Percentiles rank a stretch among this genome's conserved stretches.
phyloP scores from a whole-genome alignment of 1,140 invertebrate genomes.

The Drosophila erecta region DNA sequence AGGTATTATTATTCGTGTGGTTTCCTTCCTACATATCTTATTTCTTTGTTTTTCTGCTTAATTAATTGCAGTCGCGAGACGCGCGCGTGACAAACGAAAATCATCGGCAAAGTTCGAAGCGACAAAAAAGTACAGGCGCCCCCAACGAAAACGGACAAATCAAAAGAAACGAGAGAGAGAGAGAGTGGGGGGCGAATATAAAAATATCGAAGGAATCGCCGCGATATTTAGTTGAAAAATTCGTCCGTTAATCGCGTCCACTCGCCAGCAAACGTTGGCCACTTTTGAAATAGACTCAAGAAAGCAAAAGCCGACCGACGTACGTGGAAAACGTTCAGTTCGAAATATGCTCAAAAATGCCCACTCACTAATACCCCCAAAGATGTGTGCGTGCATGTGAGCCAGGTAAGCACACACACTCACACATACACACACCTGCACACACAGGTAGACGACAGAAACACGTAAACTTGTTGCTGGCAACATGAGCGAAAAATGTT shows the following conservation, averaged over 20 bases:
- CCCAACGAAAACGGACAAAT: conserved; percentile 47
- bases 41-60: conserved; percentile 15
- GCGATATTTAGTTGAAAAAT: conserved; percentile 24
- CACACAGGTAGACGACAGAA: conserved; percentile 61
- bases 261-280: conserved; percentile 77
- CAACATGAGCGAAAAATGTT: conserved; percentile 82
- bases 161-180: conserved; percentile 31
- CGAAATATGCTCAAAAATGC: conserved; percentile 72
- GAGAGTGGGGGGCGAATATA: conserved; percentile 11
- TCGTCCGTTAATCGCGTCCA: conserved; percentile 83
- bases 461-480: conserved; percentile 75
- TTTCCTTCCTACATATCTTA: conserved; percentile 1
- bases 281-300: conserved; percentile 83
- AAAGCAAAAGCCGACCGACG: conserved; percentile 77
- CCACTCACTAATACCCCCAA: conserved; percentile 29
- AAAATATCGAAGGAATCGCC: conserved; percentile 26
- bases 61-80: conserved; percentile 51
- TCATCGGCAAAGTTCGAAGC: conserved; percentile 39
- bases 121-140: conserved; percentile 71
- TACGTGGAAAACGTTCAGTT: conserved; percentile 70
- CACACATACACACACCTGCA: conserved; percentile 28
- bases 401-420: conserved; percentile 28
- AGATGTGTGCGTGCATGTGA: conserved; percentile 47
- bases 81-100: conserved; percentile 63
- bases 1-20: conserved; percentile 9